Evolutionary conservation across 2,888 invertebrate genomes (phyloP).

Genomic region (Protodeltote pygarga): DNA sequence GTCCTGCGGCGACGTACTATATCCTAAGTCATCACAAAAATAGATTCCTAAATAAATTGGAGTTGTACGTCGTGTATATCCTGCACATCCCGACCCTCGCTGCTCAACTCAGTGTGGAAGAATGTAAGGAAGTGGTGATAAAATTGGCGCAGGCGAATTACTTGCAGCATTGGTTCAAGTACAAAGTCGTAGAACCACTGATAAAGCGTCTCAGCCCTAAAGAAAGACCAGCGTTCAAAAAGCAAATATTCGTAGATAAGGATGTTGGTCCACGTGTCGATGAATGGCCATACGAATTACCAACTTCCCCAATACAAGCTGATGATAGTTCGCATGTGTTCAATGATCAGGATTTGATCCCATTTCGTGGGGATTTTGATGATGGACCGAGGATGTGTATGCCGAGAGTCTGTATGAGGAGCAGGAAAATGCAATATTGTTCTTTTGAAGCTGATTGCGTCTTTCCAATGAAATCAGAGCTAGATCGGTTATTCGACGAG

Average conservation of each 20-base stretch:
- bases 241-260: conserved; percentile 63
- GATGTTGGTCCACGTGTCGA: conserved; percentile 49
- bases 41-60: conserved; percentile 59
- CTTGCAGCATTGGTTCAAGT: conserved; percentile 57
- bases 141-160: conserved; percentile 63
- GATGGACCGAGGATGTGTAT: background rate
- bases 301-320: conserved; percentile 16
- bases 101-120: conserved; percentile 53
- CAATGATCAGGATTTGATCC: conserved; percentile 32
- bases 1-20: conserved; percentile 53
- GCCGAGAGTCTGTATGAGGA: background rate
- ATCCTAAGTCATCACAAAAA: conserved; percentile 59
- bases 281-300: conserved; percentile 59
- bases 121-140: conserved; percentile 60
- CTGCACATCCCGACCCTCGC: conserved; percentile 59
- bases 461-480: conserved; percentile 39
- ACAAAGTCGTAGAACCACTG: conserved; percentile 63
- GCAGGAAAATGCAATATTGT: background rate
- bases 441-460: background rate
- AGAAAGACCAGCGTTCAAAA: conserved; percentile 58
- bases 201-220: conserved; percentile 55
- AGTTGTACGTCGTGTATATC: conserved; percentile 58
- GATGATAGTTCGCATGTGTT: conserved; percentile 28
- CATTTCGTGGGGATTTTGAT: background rate
- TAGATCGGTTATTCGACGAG: conserved; percentile 67